Evolutionary conservation across 2,113 vertebrate species (phyloP).

Genomic region (Eulemur macaco): DNA sequence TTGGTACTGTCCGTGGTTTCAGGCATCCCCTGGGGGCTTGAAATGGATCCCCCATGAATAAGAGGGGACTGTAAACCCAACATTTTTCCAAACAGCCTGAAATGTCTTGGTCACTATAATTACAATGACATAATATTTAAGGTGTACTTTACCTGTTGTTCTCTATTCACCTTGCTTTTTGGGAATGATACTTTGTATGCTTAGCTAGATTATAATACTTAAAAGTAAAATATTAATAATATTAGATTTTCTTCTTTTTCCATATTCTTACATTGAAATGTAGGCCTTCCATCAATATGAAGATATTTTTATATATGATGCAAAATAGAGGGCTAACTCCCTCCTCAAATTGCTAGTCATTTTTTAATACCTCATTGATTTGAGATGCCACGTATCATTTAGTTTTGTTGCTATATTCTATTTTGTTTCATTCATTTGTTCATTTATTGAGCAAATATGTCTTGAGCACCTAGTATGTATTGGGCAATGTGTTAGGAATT

Average conservation of each 20-base stretch:
- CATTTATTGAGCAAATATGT: neutral
- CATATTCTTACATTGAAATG: neutral
- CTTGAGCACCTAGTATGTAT: neutral
- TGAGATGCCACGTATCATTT: neutral
- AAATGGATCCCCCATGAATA: neutral
- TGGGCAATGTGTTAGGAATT: neutral
- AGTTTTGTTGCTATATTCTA: neutral
- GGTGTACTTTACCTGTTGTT: neutral
- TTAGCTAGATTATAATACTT: neutral
- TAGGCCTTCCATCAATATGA: neutral
- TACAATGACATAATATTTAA: slow-evolving; percentile 28
- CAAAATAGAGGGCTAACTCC: neutral
- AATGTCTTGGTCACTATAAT: neutral
- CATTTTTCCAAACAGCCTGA: neutral
- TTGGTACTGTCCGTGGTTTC: neutral
- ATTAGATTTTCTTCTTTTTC: neutral
- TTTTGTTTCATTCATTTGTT: neutral
- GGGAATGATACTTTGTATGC: neutral
- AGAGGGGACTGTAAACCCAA: neutral
- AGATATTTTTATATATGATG: neutral
- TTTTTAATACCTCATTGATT: neutral
- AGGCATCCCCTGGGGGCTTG: neutral
- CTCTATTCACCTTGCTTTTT: neutral
- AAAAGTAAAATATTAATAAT: neutral
- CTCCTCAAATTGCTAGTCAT: neutral